phyloP scores from a whole-genome alignment of 2,797 vertebrate genomes.

The Parauchenoglanis punctatus region DNA sequence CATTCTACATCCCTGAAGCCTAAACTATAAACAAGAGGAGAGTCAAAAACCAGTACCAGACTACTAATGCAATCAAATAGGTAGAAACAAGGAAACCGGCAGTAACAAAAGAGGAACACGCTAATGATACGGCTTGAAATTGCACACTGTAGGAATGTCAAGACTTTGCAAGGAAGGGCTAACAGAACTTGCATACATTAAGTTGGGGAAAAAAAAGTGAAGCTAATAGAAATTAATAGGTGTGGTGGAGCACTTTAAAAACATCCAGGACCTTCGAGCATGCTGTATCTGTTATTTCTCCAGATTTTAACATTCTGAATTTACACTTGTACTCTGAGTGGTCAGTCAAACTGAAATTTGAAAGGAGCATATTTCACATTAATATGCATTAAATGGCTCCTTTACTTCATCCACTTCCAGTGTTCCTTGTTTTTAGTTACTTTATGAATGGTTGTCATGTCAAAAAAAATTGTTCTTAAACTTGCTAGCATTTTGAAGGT shows the following conservation, averaged over 20 bases:
- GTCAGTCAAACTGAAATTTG: neutral
- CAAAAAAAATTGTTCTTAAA: neutral
- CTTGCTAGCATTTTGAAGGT: neutral
- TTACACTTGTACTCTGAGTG: neutral
- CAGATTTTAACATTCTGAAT: too few species aligned
- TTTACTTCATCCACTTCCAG: neutral
- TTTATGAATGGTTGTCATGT: neutral
- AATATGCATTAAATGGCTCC: neutral
- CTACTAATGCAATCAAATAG: neutral
- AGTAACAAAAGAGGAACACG: neutral
- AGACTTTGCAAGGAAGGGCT: constrained; percentile 2
- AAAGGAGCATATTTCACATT: neutral
- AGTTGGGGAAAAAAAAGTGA: neutral
- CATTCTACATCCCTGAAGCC: neutral
- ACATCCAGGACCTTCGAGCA: neutral
- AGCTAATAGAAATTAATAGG: constrained; percentile 6
- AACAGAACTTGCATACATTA: constrained; percentile 19
- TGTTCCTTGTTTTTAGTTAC: neutral
- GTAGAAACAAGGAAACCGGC: constrained; percentile 1
- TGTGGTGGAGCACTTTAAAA: neutral
- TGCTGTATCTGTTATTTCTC: neutral
- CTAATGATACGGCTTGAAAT: constrained; percentile 24
- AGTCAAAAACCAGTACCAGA: neutral
- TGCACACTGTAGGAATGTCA: constrained; percentile 26
- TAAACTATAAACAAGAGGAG: constrained; percentile 2